Base-by-base conservation (phyloP, 2,888 invertebrate genomes). In the Pseudoips prasinana region DNA sequence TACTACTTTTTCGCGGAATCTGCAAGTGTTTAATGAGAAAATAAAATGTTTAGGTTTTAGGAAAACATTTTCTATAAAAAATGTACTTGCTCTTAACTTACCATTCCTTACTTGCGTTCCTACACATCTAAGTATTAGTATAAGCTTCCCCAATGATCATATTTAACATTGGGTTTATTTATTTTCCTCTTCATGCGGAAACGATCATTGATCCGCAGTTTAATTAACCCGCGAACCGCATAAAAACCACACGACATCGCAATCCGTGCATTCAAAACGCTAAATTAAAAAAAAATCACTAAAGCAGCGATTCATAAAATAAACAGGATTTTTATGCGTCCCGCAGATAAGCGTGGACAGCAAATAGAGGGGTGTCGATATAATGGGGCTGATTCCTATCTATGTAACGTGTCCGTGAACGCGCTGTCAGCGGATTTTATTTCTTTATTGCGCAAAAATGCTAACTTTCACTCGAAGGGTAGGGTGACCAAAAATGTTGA, bases 381-480 rank as follows among this genome's bases (percentile, higher is more conserved):
- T 46, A 31, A 38, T 39, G 36, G 51, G 44, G 35, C 38, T 42
- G 68, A 68, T 68, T 56, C 51, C 72, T 80, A 77, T 78, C 78
- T 62, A 57, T 62, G 48, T 46, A 48, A 61, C 59, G 61, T 64
- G 58, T 59, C 33, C 66, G 63, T 57, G 58, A 60, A 46, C 64
- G 82, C 85, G 80, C 84, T 83, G 65, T 64, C 44, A 44, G 78
- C 83, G 63, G 66, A 72, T 76, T 82, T 77, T 77, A 78, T 73
- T 79, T 78, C 82, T 85, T 85, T 85, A 85, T 87, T 85, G 80
- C 77, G 64, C 58, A 80, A 83, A 86, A 85, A 86, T 79, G 83
- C 81, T 76, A 79, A 83, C 73, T 69, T 70, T 70, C 63, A 60
- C 46, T 44, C 58, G 53, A 39, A 19, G 26, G 14, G 30, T 50